Conservation (phyloP, 2,797 vertebrate species). For the Carcharodon carcharias region DNA sequence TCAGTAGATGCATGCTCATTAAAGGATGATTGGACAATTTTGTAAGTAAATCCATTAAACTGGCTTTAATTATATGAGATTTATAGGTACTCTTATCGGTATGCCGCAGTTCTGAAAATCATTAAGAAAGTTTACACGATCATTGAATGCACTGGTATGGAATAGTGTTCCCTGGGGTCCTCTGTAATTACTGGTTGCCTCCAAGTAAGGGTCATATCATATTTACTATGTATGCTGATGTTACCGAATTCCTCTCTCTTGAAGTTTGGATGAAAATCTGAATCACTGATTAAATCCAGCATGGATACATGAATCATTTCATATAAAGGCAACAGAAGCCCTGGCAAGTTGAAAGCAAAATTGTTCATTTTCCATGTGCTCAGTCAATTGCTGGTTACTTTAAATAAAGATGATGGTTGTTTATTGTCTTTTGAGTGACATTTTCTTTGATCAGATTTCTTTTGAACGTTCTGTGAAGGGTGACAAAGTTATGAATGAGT, state of each 20-base stretch:
- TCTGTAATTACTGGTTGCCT: background rate
- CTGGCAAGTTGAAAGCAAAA: background rate
- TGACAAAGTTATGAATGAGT: slow-evolving; percentile 7
- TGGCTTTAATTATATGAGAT: background rate
- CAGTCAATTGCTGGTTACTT: background rate
- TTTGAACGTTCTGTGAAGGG: background rate
- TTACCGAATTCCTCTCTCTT: background rate
- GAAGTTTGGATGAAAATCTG: slow-evolving; percentile 2
- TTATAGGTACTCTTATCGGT: background rate
- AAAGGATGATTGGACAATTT: background rate
- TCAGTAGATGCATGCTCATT: background rate
- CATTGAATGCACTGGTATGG: background rate
- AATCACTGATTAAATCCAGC: slow-evolving; percentile 26
- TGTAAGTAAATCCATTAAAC: background rate
- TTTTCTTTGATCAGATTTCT: slow-evolving; percentile 7
- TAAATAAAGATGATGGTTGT: slow-evolving; percentile 4
- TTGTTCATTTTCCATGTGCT: background rate
- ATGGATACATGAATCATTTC: background rate
- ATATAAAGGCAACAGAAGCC: background rate
- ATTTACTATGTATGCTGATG: background rate
- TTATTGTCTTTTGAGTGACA: background rate
- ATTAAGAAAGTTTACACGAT: background rate
- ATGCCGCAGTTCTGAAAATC: background rate
- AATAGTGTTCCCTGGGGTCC: background rate
- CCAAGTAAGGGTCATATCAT: background rate